These are phyloP conservation scores for Grantiella picta DNA, from an alignment of 2,113 vertebrate genomes.

Conservation along the genomic window DNA sequence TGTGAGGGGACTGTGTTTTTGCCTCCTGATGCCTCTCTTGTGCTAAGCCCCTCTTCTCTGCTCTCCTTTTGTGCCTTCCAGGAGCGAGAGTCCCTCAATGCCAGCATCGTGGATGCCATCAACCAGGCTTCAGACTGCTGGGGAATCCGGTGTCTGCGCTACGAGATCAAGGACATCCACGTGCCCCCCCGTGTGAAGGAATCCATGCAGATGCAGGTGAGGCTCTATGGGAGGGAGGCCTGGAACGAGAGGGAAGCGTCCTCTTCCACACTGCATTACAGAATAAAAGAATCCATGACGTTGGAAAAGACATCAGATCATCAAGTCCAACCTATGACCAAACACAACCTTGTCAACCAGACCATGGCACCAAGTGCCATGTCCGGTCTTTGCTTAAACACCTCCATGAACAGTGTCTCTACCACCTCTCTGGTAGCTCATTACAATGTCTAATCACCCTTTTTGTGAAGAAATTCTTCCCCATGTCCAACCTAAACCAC, in stretches of 20 bases:
- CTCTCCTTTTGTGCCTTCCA: slow-evolving; percentile 23
- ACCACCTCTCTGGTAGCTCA: background rate
- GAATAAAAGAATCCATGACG: background rate
- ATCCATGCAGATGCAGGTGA: slow-evolving; percentile 98
- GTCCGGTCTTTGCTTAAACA: background rate
- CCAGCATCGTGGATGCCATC: slow-evolving; percentile 92
- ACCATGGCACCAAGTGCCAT: background rate
- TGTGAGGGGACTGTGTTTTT: fast-evolving
- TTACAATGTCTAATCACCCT: background rate
- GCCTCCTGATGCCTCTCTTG: background rate
- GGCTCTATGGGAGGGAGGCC: background rate
- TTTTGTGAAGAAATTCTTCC: background rate
- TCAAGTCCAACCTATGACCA: background rate
- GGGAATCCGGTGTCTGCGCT: slow-evolving; percentile 94
- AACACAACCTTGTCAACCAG: background rate
- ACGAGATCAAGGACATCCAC: slow-evolving; percentile 97
- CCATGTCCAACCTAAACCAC: background rate
- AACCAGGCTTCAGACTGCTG: slow-evolving; percentile 94
- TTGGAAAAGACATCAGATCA: background rate
- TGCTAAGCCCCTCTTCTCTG: background rate
- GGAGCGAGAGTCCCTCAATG: slow-evolving; percentile 91
- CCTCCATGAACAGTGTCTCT: background rate
- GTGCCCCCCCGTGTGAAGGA: slow-evolving; percentile 95
- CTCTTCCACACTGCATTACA: fast-evolving
- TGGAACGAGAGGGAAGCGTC: background rate